Conservation (phyloP, 2,888 invertebrate species). For the Athetis lepigone region DNA sequence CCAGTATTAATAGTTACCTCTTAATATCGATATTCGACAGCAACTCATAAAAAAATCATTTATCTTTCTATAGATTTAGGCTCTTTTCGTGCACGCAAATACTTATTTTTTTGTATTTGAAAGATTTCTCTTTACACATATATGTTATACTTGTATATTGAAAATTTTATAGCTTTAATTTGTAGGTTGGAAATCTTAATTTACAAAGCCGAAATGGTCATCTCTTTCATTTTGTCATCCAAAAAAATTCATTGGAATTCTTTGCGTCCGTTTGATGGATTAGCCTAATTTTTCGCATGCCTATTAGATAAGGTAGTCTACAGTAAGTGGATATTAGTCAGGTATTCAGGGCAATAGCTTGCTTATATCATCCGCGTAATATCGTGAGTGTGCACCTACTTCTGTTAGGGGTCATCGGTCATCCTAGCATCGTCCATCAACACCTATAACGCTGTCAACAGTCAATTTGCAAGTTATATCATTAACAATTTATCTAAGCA, state of each 20-base stretch:
- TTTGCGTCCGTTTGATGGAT: conserved; percentile 10
- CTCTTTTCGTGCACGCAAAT: too few relatives aligned
- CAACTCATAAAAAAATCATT: too few relatives aligned
- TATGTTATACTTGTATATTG: too few relatives aligned
- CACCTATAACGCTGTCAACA: conserved; percentile 62
- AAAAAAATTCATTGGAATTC: conserved; percentile 11
- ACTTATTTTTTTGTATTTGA: too few relatives aligned
- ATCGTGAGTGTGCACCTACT: conserved; percentile 58
- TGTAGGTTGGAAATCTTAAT: neutral
- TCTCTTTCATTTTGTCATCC: conserved; percentile 3
- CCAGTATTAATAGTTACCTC: neutral
- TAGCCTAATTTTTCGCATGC: conserved; percentile 28
- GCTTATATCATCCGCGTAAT: conserved; percentile 72
- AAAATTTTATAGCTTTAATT: neutral
- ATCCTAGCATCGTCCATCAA: conserved; percentile 64
- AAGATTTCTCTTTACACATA: too few relatives aligned
- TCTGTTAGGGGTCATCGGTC: conserved; percentile 65
- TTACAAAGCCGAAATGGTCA: neutral
- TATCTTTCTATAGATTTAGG: too few relatives aligned
- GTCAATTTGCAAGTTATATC: conserved; percentile 67
- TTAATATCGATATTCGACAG: too few relatives aligned
- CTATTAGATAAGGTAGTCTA: conserved; percentile 49
- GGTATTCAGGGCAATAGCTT: conserved; percentile 75
- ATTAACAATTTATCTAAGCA: conserved; percentile 53
- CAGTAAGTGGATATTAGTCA: conserved; percentile 57